Evolutionary conservation across 2,797 vertebrate species (phyloP), one percentile per base, ranked within the genome.

Genomic region (Scomberomorus guttatus): DNA sequence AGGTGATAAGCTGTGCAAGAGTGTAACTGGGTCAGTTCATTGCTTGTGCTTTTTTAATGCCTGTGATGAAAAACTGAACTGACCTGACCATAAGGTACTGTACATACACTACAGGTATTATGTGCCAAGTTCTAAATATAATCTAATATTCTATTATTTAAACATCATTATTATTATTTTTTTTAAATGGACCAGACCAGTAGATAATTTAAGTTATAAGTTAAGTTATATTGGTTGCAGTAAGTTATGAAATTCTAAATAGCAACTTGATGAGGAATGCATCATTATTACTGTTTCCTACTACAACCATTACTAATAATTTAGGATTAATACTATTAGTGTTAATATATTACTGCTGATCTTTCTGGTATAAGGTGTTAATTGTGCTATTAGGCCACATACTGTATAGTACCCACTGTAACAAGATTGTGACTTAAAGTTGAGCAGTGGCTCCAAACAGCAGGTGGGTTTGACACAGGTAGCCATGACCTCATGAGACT

Each of bases 401-500:
- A 51, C 51, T 60, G 59, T 18, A 10, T 3, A 56, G 18, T 34
- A 56, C 39, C 42, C 15, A 17, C 42, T 44, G 42, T 64, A 70
- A 76, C 6, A 42, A 67, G 29, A 24, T 10, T 80, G 57, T 65
- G 39, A 61, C 51, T 62, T 80, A 25, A 48, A 32, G 25, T 51
- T 54, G 44, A 74, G 67, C 27, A 34, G 61, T 55, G 34, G 62
- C 73, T 79, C 69, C 5, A 76, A 57, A 58, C 85, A 86, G 63
- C 80, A 90, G 84, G 77, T 88, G 82, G 75, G 72, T 83, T 25
- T 86, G 81, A 86, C 71, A 78, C 52, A 83, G 29, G 44, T n/a
- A 68, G 63, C 46, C 57, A 51, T 72, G 76, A 81, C 52, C 67
- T 84, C 27, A 55, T 51, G n/a, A 61, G 34, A 57, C 22, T 73